Conservation (phyloP, 2,888 invertebrate genomes). For the Tortrix viridana region DNA sequence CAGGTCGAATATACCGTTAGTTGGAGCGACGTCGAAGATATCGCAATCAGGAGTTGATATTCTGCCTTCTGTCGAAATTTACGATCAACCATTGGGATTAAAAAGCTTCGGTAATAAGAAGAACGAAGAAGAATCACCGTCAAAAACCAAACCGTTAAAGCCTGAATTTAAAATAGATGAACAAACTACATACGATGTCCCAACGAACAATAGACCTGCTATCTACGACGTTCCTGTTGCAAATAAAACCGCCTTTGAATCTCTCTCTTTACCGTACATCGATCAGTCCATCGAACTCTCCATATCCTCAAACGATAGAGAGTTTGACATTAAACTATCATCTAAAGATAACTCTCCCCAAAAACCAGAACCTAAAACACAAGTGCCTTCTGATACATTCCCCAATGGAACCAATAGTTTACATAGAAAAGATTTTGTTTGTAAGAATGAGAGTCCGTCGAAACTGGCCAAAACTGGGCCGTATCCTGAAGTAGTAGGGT, state of each 20-base stretch:
- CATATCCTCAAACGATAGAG: constrained; percentile 79
- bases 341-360: constrained; percentile 72
- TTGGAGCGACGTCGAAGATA: constrained; percentile 80
- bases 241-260: constrained; percentile 75
- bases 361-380: constrained; percentile 59
- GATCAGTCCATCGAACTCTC: constrained; percentile 79
- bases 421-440: constrained; percentile 67
- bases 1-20: constrained; percentile 76
- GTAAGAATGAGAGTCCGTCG: constrained; percentile 56
- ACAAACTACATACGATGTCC: constrained; percentile 74
- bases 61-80: constrained; percentile 75
- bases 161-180: constrained; percentile 70
- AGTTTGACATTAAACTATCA: constrained; percentile 75
- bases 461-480: constrained; percentile 66
- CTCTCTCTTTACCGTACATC: constrained; percentile 75
- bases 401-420: constrained; percentile 69
- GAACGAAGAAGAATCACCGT: constrained; percentile 58
- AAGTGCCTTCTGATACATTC: constrained; percentile 63
- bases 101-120: constrained; percentile 57
- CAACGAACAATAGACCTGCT: constrained; percentile 73
- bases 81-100: constrained; percentile 67
- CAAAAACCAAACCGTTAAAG: constrained; percentile 53
- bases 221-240: constrained; percentile 76
- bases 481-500: constrained; percentile 71
- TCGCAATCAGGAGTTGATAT: constrained; percentile 79